Evolutionary conservation across 2,888 invertebrate genomes (phyloP), one percentile per base, ranked within the genome.

Genomic region (Pocota personata): DNA sequence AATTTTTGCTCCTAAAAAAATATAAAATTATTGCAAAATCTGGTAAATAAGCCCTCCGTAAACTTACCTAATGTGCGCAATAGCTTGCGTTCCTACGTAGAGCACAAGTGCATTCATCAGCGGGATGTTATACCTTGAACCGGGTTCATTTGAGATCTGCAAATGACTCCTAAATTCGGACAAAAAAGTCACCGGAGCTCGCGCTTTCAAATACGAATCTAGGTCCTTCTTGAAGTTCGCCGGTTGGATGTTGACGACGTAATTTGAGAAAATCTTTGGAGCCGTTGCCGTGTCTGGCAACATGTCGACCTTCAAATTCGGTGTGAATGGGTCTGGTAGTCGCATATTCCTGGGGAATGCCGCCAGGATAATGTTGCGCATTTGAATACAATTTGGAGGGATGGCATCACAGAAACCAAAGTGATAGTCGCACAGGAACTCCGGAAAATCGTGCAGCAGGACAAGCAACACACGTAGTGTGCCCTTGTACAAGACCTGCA

Each of bases 331-430:
- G 93, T 99, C 99, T 0, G 99, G 99, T 57, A 99, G 93, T 0
- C 99, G 94, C 99, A 99, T 99, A 91, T 98, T 98, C 60, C 99
- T 94, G 8, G 99, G 99, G 92, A 99, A 99, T 1, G 99, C 99
- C 3, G 99, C 98, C 86, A 99, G 93, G 71, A 99, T 98, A 75
- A 99, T 94, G 92, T 99, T 99, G 64, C 99, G 95, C 98, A 99
- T 98, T 92, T 97, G 99, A 88, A 99, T 98, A 93, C 99, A 99
- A 92, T 99, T 99, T 3, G 99, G 98, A 57, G 99, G 99, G 89
- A 99, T 99, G 83, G 98, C 98, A 92, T 99, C 99, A 92, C 99
- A 99, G 93, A 99, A 98, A 52, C 98, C 97, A 92, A 99, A 99
- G 92, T 99, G 99, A 92, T 99, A 99, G 92, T 99, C 99, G 93